phyloP scores from a whole-genome alignment of 2,888 invertebrate species.

The Dioctria rufipes region DNA sequence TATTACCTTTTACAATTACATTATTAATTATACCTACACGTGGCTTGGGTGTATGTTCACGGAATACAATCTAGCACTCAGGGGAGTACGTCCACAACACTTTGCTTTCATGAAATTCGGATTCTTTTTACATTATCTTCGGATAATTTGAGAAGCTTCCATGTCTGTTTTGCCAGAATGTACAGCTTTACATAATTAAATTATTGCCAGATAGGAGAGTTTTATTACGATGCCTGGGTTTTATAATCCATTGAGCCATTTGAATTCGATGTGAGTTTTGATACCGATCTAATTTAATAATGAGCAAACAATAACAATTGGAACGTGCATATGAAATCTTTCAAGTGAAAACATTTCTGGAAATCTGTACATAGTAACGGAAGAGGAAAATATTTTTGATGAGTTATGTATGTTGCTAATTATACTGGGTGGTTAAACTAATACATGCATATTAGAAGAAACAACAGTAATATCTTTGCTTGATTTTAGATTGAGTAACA shows the following conservation, averaged over 20 bases:
- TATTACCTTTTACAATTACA: slow-evolving; percentile 31
- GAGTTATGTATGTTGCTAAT: too few species aligned
- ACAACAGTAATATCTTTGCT: too few species aligned
- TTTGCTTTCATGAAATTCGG: not conserved
- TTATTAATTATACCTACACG: slow-evolving; percentile 27
- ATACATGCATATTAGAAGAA: too few species aligned
- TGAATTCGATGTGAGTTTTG: not conserved
- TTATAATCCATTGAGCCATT: not conserved
- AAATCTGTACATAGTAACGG: too few species aligned
- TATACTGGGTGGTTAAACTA: too few species aligned
- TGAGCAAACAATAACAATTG: not conserved
- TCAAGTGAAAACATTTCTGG: too few species aligned
- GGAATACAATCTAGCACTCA: not conserved
- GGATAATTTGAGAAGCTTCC: not conserved
- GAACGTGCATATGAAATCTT: too few species aligned
- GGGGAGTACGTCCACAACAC: not conserved
- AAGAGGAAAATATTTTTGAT: too few species aligned
- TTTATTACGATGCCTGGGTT: not conserved
- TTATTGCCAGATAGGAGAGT: not conserved
- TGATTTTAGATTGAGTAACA: too few species aligned
- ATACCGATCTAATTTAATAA: not conserved
- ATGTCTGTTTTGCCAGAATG: not conserved
- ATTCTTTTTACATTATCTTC: slow-evolving; percentile 16
- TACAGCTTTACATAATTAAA: not conserved
- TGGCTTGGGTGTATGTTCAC: slow-evolving; percentile 1